Evolutionary conservation across 2,113 vertebrate genomes (phyloP), one percentile per base, ranked within the genome.

Genomic region (Myotis davidii): DNA sequence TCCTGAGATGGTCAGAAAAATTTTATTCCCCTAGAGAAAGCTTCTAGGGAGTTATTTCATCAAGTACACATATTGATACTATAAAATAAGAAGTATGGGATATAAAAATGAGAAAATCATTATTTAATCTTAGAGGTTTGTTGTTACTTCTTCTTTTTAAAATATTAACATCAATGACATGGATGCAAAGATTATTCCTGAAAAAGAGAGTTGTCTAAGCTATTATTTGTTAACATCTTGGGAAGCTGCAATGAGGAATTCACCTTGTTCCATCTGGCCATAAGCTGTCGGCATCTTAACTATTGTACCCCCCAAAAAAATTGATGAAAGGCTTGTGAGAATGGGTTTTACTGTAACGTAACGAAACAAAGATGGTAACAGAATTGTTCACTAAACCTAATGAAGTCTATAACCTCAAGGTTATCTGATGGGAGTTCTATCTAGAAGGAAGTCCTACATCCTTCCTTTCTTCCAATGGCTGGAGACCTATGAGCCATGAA

Each of bases 101-200:
- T 95, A 90, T 95, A 93, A 96, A 97, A 97, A 90, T 94, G 72
- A 91, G 78, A 97, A 97, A 96, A 96, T 94, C 72, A 97, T 95
- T 96, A 96, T 90, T 97, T 96, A 96, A 97, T 91, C 79, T 96
- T 69, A 85, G 73, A 89, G 50, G 27, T 76, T 95, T 97, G 50
- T 94, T 97, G n/a, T 91, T 95, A 81, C 54, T 76, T 94, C 37
- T 91, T 69, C 16, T 74, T 48, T 74, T 72, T 10, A 1, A 1
- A 3, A 94, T 91, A 48, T 86, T 97, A 50, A 25, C 32, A 59
- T 89, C 52, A 39, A 8, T 72, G 37, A 73, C 95, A 87, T 96
- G 74, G 25, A 93, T 79, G 27, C 23, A 93, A 92, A 61, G 39
- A 84, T 79, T 45, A 48, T 39, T 29, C 81, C 50, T 83, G 50